Conservation (phyloP, 2,888 invertebrate genomes). For the Scaeva pyrastri region DNA sequence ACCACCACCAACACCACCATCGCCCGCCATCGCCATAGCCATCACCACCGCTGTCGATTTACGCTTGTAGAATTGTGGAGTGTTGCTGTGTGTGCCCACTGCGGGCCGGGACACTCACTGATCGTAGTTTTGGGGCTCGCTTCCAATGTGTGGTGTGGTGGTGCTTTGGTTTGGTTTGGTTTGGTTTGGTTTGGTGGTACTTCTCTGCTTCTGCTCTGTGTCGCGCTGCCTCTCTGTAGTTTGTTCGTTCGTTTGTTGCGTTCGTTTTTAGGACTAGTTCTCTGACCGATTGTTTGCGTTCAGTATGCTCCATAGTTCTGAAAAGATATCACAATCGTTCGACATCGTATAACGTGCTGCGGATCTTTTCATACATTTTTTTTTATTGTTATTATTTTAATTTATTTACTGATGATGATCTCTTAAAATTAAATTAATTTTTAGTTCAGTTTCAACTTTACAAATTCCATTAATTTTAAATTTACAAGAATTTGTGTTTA, state of each 20-base stretch:
- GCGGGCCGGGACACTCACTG: slow-evolving; percentile 44
- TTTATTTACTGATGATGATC: slow-evolving; percentile 51
- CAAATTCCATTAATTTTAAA: slow-evolving; percentile 20
- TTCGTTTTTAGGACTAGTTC: slow-evolving; percentile 75
- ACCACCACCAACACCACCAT: slow-evolving; percentile 2
- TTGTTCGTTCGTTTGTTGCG: slow-evolving; percentile 55
- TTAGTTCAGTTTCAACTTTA: slow-evolving; percentile 15
- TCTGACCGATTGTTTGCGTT: slow-evolving; percentile 71
- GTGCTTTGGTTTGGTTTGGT: slow-evolving; percentile 43
- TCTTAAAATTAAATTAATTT: slow-evolving; percentile 38
- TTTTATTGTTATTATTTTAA: slow-evolving; percentile 6
- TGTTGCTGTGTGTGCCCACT: slow-evolving; percentile 55
- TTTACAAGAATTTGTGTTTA: slow-evolving; percentile 42
- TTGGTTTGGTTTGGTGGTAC: too few relatives aligned
- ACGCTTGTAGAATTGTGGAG: slow-evolving; percentile 47
- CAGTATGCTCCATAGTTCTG: slow-evolving; percentile 73
- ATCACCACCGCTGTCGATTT: slow-evolving; percentile 28
- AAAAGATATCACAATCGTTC: slow-evolving; percentile 72
- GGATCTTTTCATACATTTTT: slow-evolving; percentile 35
- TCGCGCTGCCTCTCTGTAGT: slow-evolving; percentile 55
- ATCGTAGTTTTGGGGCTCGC: slow-evolving; percentile 70
- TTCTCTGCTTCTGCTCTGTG: slow-evolving; percentile 32
- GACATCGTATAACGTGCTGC: slow-evolving; percentile 52
- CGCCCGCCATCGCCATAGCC: slow-evolving; percentile 10
- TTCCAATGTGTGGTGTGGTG: slow-evolving; percentile 71